A percentile compares a stretch with the other conserved stretches of the same genome.
These are phyloP conservation scores for Axea sp. DNA, from an alignment of 2,888 invertebrate genomes.

Conservation along the genomic window DNA sequence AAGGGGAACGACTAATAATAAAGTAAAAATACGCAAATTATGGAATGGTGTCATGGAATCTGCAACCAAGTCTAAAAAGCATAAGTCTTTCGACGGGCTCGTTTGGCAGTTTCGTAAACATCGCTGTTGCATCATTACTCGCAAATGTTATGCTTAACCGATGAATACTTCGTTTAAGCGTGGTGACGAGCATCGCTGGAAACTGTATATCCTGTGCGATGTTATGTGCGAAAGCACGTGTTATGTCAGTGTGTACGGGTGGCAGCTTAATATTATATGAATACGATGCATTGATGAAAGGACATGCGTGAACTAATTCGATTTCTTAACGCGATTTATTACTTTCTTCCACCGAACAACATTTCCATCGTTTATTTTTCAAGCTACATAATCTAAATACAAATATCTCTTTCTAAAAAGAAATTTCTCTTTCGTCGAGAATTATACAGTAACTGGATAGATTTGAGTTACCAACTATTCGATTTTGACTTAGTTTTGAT, in stretches of 20 bases:
- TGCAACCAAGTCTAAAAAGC: conserved; percentile 65
- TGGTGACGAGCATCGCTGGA: conserved; percentile 45
- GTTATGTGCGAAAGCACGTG: conserved; percentile 37
- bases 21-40: conserved; percentile 46
- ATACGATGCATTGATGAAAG: conserved; percentile 28
- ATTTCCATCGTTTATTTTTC: too few species aligned
- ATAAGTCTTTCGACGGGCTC: conserved; percentile 62
- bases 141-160: conserved; percentile 61
- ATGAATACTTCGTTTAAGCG: conserved; percentile 57
- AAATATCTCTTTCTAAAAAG: too few species aligned
- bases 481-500: too few species aligned
- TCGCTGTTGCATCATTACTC: conserved; percentile 55
- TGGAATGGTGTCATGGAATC: conserved; percentile 61
- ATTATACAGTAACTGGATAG: too few species aligned
- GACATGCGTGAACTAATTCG: conserved; percentile 8
- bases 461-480: too few species aligned
- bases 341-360: too few species aligned
- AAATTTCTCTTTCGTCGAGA: too few species aligned
- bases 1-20: too few species aligned
- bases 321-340: conserved; percentile 31
- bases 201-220: conserved; percentile 25
- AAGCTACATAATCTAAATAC: too few species aligned
- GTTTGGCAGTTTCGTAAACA: conserved; percentile 62
- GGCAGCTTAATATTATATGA: conserved; percentile 9
- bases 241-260: conserved; percentile 22